Evolutionary conservation across 1,140 invertebrate species (phyloP).

Genomic region (Drosophila orosa): DNA sequence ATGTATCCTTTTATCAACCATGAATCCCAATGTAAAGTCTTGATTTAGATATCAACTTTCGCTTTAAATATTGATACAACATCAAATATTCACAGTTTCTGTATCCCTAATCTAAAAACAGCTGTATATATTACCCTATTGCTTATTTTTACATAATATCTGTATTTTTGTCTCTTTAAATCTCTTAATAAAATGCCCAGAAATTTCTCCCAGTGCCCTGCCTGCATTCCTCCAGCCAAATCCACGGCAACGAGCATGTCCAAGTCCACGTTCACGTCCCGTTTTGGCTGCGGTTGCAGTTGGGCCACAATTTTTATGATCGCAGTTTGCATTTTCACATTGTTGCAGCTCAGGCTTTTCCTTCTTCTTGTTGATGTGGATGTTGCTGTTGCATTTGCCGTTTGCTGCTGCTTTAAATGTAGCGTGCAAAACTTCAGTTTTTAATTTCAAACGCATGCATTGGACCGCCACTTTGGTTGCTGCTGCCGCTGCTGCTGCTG

Average conservation of each 20-base stretch:
- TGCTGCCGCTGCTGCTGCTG: slow-evolving; percentile 11
- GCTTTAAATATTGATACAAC: too few relatives aligned
- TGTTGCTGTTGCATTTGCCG: slow-evolving; percentile 46
- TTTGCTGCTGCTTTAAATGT: slow-evolving; percentile 77
- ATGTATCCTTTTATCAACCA: too few relatives aligned
- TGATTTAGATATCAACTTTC: too few relatives aligned
- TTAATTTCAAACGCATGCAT: slow-evolving; percentile 80
- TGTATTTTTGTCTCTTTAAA: not conserved
- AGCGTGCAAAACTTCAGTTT: slow-evolving; percentile 80
- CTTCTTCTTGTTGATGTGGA: slow-evolving; percentile 10
- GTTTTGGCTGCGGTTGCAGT: slow-evolving; percentile 58
- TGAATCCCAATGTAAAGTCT: too few relatives aligned
- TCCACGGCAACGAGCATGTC: slow-evolving; percentile 50
- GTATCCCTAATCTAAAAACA: too few relatives aligned
- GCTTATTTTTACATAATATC: not conserved
- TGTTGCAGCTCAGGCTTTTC: slow-evolving; percentile 53
- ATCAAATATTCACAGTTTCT: too few relatives aligned
- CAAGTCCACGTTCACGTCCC: slow-evolving; percentile 60
- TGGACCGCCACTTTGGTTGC: slow-evolving; percentile 64
- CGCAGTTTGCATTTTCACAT: slow-evolving; percentile 73
- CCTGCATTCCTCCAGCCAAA: slow-evolving; percentile 45
- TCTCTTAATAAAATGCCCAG: not conserved
- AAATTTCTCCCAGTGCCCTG: slow-evolving; percentile 8
- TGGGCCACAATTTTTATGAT: slow-evolving; percentile 79
- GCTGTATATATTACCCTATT: not conserved